These are phyloP conservation scores for Galaxias olidus DNA, from an alignment of 2,797 vertebrate genomes.

Conservation along the genomic window DNA sequence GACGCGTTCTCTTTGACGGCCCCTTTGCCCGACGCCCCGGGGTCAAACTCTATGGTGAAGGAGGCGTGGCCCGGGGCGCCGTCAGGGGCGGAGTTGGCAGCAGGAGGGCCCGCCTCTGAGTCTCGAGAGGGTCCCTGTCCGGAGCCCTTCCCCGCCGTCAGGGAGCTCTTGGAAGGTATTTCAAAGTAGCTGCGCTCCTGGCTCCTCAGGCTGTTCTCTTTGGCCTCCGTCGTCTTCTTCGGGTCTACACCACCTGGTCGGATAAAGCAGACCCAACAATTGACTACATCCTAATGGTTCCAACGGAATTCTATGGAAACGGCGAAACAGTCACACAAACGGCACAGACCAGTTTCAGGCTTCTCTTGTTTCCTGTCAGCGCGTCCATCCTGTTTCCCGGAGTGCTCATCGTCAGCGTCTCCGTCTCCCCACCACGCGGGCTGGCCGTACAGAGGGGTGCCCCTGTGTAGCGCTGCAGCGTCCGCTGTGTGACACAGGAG, in stretches of 20 bases:
- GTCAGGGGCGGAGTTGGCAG: slow-evolving; percentile 61
- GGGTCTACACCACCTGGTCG: slow-evolving; percentile 45
- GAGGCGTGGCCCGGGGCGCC: slow-evolving; percentile 85
- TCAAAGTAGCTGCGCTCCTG: slow-evolving; percentile 96
- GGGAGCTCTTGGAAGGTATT: slow-evolving; percentile 89
- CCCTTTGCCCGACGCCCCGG: slow-evolving; percentile 83
- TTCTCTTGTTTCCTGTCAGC: slow-evolving; percentile 76
- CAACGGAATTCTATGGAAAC: neutral
- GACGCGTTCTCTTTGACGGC: slow-evolving; percentile 87
- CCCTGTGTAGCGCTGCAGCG: slow-evolving; percentile 80
- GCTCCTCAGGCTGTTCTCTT: slow-evolving; percentile 73
- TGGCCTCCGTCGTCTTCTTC: slow-evolving; percentile 70
- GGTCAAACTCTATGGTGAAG: slow-evolving; percentile 96
- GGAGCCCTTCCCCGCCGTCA: slow-evolving; percentile 68
- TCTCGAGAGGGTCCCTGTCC: slow-evolving; percentile 82
- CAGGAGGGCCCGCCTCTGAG: slow-evolving; percentile 68
- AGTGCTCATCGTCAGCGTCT: slow-evolving; percentile 79
- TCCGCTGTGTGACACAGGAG: slow-evolving; percentile 66
- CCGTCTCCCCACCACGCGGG: slow-evolving; percentile 97
- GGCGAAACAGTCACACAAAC: neutral
- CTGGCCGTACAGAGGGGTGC: slow-evolving; percentile 93
- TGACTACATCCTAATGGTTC: too few relatives aligned
- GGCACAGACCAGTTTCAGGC: slow-evolving; percentile 73
- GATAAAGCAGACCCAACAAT: neutral
- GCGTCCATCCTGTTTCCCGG: slow-evolving; percentile 71